Conservation (phyloP, 2,888 invertebrate species). For the Drosophila macrospina region DNA sequence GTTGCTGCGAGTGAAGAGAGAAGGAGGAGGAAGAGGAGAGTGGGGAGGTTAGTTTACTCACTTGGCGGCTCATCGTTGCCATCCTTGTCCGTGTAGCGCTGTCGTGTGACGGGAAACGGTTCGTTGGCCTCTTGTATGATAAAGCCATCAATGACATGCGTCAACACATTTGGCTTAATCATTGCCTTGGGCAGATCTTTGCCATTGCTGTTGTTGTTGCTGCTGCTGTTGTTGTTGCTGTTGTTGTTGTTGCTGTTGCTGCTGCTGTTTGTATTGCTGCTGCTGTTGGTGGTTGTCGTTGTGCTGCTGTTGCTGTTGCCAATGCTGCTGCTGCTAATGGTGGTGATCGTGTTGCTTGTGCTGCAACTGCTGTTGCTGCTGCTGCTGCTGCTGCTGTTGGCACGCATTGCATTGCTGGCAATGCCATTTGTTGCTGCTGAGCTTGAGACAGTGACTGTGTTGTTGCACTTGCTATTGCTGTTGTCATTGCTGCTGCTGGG, state of each 20-base stretch:
- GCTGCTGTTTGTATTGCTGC: conserved; percentile 23
- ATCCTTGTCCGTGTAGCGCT: conserved; percentile 88
- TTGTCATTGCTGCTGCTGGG: conserved; percentile 57
- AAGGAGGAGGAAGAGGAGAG: too few species aligned
- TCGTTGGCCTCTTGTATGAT: conserved; percentile 98
- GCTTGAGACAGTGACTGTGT: conserved; percentile 36
- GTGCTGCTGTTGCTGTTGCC: conserved; percentile 59
- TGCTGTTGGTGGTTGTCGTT: conserved; percentile 35
- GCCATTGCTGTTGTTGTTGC: conserved; percentile 77
- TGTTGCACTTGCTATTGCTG: conserved; percentile 30
- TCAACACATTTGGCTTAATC: conserved; percentile 97
- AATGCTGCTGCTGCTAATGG: conserved; percentile 24
- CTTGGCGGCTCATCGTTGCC: conserved; percentile 91
- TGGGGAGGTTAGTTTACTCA: conserved; percentile 85
- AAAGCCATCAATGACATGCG: conserved; percentile 98
- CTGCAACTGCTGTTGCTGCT: conserved; percentile 33
- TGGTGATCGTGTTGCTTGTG: conserved; percentile 52
- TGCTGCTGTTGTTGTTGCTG: conserved; percentile 44
- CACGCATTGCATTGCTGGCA: conserved; percentile 42
- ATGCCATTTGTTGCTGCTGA: conserved; percentile 63
- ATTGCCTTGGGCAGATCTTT: conserved; percentile 92
- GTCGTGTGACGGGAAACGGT: conserved; percentile 92
- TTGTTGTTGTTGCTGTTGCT: conserved; percentile 68
- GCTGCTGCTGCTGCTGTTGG: conserved; percentile 35
- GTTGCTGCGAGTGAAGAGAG: too few species aligned